These are phyloP conservation scores for Thera obeliscata DNA, from an alignment of 2,888 invertebrate species.

Conservation along the genomic window DNA sequence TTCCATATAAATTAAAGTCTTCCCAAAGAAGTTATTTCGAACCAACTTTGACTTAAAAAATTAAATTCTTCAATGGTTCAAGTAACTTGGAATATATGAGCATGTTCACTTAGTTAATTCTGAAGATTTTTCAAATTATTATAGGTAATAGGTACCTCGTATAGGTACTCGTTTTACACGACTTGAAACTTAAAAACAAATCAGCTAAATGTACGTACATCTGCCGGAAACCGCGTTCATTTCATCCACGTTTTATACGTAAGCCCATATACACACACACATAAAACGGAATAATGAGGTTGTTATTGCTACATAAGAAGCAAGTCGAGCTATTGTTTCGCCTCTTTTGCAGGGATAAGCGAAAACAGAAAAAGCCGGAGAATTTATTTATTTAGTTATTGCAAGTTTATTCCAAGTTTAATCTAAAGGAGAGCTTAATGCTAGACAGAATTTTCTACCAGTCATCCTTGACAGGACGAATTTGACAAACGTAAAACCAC, in stretches of 20 bases:
- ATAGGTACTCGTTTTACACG: no score
- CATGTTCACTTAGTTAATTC: not conserved
- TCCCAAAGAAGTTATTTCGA: constrained; percentile 69
- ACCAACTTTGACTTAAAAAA: constrained; percentile 50
- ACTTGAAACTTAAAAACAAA: constrained; percentile 1
- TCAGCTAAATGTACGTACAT: constrained; percentile 3
- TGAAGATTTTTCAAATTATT: not conserved
- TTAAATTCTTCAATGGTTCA: constrained; percentile 29
- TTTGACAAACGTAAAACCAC: no score
- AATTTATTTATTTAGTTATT: not conserved
- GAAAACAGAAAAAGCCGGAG: constrained; percentile 19
- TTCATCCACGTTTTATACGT: constrained; percentile 32
- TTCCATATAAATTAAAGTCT: constrained; percentile 77
- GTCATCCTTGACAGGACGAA: no score
- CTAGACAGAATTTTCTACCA: no score
- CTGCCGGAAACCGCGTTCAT: constrained; percentile 27
- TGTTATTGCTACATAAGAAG: constrained; percentile 40
- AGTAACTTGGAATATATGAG: not conserved
- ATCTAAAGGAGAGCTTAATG: no score
- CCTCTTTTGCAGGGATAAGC: constrained; percentile 22
- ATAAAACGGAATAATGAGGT: constrained; percentile 37
- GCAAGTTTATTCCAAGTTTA: no score
- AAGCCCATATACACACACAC: constrained; percentile 30
- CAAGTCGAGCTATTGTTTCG: constrained; percentile 43
- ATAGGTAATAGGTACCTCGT: no score